Evolutionary conservation across 2,113 vertebrate species (phyloP).

Genomic region (Coracopsis vasa): DNA sequence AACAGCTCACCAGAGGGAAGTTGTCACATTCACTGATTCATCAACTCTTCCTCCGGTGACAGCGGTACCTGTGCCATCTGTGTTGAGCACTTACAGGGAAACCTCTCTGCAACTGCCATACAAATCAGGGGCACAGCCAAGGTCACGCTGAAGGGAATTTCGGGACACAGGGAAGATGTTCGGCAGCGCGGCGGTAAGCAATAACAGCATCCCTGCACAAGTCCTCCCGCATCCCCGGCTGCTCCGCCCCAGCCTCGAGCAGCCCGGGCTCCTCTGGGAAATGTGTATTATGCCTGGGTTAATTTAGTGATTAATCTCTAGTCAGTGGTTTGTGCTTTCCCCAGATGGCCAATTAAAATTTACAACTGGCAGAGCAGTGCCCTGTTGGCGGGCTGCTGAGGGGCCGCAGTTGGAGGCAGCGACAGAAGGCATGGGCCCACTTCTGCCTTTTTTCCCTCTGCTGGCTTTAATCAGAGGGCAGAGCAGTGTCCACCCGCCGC

Average conservation of each 20-base stretch:
- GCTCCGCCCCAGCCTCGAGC: conserved; percentile 81
- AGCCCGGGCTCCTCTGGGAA: conserved; percentile 87
- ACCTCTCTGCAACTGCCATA: conserved; percentile 84
- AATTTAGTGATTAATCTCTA: conserved; percentile 99
- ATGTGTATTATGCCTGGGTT: conserved; percentile 99
- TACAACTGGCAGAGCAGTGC: conserved; percentile 96
- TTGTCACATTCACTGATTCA: conserved; percentile 75
- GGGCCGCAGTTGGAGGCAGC: conserved; percentile 89
- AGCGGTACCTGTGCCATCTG: conserved; percentile 87
- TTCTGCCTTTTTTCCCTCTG: not conserved
- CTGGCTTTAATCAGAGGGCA: not conserved
- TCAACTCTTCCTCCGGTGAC: conserved; percentile 68
- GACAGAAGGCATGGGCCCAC: conserved; percentile 88
- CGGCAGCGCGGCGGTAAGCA: conserved; percentile 64
- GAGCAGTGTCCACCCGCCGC: not conserved
- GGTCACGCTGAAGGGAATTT: conserved; percentile 80
- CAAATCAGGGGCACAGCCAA: conserved; percentile 90
- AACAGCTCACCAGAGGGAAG: conserved; percentile 65
- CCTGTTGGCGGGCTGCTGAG: conserved; percentile 92
- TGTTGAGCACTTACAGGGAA: conserved; percentile 80
- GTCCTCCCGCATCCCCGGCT: conserved; percentile 74
- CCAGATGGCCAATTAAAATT: conserved; percentile 99
- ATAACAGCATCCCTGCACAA: conserved; percentile 75
- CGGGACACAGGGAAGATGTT: conserved; percentile 85
- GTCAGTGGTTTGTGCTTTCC: conserved; percentile 99